Base-by-base conservation (phyloP, 2,888 invertebrate species). In the Himalopsyche tibetana region DNA sequence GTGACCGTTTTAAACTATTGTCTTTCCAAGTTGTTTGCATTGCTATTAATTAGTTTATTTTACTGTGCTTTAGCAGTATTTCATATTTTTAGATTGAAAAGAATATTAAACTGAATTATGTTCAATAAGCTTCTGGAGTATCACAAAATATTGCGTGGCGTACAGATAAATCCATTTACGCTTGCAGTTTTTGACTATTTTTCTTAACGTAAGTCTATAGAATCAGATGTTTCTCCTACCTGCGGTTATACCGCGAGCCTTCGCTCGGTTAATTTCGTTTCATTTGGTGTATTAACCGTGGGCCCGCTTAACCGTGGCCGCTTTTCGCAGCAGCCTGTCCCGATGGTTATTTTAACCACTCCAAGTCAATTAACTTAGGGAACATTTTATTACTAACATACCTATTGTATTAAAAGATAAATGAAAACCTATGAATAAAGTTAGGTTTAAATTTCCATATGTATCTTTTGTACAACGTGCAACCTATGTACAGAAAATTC, bases 311-410 rank as follows among this genome's bases (percentile, higher is more conserved):
- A 38, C 74, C 74, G 38, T 55, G 17, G 63, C 40, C 36, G 86
- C 69, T 81, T 81, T 38, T 56, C 55, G 45, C 83, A 11, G 80
- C 85, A 82, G 85, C 87, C 85, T 86, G 87, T 84, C 86, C 88
- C 87, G 88, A 87, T 87, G 88, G 87, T 85, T 89, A 86, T 80
- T 84, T 86, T 88, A 88, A 91, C 92, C 89, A 91, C 91, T 95
- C 95, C 95, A 95, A 95, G 96, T 96, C 96, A 96, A 96, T 96
- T 96, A 96, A 94, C 95, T 94, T 95, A 95, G 96, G 96, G 96
- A 96, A 95, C 96, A 96, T 95, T 93, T 89, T 94, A 91, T 91
- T 94, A 94, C 94, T 94, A 94, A 90, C 91, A 81, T 87, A 79
- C 82, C 74, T 55, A 80, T 83, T 81, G 82, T 87, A 82, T 80